Evolutionary conservation across 2,888 invertebrate genomes (phyloP), one percentile per base, ranked within the genome.

Genomic region (Pherbina coryleti): DNA sequence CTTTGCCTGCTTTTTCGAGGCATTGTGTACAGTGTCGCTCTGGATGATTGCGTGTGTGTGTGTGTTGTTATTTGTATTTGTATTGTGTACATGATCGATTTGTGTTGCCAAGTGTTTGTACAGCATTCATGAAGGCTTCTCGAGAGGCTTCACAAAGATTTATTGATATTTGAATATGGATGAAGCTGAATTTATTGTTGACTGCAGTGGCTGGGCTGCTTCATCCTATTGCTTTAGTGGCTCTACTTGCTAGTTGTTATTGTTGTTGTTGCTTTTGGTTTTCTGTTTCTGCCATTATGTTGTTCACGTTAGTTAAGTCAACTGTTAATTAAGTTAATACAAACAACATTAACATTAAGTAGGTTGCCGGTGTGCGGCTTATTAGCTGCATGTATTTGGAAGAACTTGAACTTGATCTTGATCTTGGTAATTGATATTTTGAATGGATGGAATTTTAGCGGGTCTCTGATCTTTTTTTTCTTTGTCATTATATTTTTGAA

Each of bases 261-360:
- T 28, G 49, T 51, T 49, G 11, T 5, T 25, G 19, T 0, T 67
- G 11, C 44, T 44, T n/a, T n/a, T n/a, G n/a, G 67, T 5, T 19
- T 22, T 66, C n/a, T 66, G 37, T 37, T 44, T 22, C 49, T 51
- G 28, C 17, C 19, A 51, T 70, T 69, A 44, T 70, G 55, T 73
- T 72, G 75, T 66, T 78, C 44, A 34, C 62, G 70, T 60, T 51
- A 70, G 60, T 60, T 70, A 69, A 79, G 79, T 76, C 79, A 79
- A 76, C 79, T 76, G 76, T 74, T 79, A 79, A 79, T 79, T 79
- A 74, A 70, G 76, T 28, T 51, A 51, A 49, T 49, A 19, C 51
- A 28, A 51, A 51, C 25, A n/a, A 64, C 31, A 28, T 51, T 51
- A 25, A 25, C 5, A 25, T 17, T 17, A 22, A 69, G 49, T 51